Base-by-base conservation (phyloP, 2,797 vertebrate species). In the Anguilla anguilla region DNA sequence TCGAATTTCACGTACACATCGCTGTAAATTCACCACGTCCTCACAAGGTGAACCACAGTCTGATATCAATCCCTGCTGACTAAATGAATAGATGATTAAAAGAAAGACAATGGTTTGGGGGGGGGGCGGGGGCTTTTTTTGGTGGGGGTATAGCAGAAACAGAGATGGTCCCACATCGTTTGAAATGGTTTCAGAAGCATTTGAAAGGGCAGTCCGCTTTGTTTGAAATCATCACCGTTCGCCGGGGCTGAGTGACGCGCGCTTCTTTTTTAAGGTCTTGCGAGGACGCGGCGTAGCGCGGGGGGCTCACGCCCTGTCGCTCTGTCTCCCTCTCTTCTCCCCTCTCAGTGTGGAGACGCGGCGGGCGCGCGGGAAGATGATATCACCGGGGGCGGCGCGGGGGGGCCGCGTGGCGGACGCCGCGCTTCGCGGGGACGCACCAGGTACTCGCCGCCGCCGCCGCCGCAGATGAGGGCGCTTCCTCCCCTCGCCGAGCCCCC, bases 321-420 rank as follows among this genome's bases (percentile, higher is more conserved):
- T 81, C 1, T 9, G 0, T 59, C 84, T 64, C 88, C 90, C 89
- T 72, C 88, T 90, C 6, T 86, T 87, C 93, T 91, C 91, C 93
- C 72, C 69, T 49, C 91, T 82, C 94, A 96, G 94, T 93, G 95
- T 67, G 94, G 93, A 89, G 93, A 94, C 94, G 91, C 97, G 28
- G 91, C 96, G 93, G 97, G 98, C 11, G 96, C 97, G 91, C 92
- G 97, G 87, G 98, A 98, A 94, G 98, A 98, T 87, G 96, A 97
- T 89, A 96, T 97, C 91, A 91, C 15, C 53, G 93, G 59, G 97
- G 39, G 93, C 94, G 96, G 88, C 94, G 97, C 89, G 92, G 95
- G 92, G 95, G 92, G 89, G 96, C 93, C 95, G 90, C 91, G 94
- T 97, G 90, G 90, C 92, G 86, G 93, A 93, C 87, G 88, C 92